These are phyloP conservation scores for Albula goreensis DNA, from an alignment of 2,113 vertebrate species.

Conservation along the genomic window DNA sequence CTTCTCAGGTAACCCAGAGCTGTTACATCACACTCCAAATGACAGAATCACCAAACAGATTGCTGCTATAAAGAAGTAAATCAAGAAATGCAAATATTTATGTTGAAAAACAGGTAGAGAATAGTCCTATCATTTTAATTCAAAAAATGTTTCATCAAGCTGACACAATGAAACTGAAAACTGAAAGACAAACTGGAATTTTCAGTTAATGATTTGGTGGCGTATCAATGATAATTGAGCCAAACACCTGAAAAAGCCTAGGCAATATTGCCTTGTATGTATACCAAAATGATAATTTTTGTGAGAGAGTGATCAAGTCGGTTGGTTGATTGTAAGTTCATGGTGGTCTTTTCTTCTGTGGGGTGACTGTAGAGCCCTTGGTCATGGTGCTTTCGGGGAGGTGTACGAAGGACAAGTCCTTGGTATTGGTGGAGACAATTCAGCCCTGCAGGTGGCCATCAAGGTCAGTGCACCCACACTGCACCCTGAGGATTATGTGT, in stretches of 20 bases:
- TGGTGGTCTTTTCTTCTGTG: not conserved
- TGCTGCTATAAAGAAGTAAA: too few species aligned
- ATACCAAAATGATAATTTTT: not conserved
- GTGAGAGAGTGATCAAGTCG: not conserved
- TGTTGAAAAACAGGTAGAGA: too few species aligned
- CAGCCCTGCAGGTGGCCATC: slow-evolving; percentile 83
- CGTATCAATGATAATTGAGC: too few species aligned
- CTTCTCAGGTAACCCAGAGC: slow-evolving; percentile 75
- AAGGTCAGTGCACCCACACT: slow-evolving; percentile 76
- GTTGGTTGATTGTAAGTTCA: not conserved
- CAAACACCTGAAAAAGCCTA: too few species aligned
- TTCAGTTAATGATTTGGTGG: too few species aligned
- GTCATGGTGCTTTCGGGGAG: slow-evolving; percentile 88
- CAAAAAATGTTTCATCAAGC: too few species aligned
- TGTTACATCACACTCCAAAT: not conserved
- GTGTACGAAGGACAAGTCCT: slow-evolving; percentile 86
- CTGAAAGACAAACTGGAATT: too few species aligned
- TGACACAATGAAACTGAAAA: too few species aligned
- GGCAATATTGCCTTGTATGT: not conserved
- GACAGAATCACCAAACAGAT: too few species aligned
- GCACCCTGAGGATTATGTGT: not conserved
- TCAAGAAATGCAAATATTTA: too few species aligned
- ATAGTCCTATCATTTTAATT: too few species aligned
- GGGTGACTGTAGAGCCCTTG: slow-evolving; percentile 76
- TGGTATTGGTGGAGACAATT: slow-evolving; percentile 79